Percentiles rank a stretch among this genome's conserved stretches.
These are phyloP conservation scores for Thymelicus acteon DNA, from an alignment of 2,888 invertebrate species.

Conservation along the genomic window DNA sequence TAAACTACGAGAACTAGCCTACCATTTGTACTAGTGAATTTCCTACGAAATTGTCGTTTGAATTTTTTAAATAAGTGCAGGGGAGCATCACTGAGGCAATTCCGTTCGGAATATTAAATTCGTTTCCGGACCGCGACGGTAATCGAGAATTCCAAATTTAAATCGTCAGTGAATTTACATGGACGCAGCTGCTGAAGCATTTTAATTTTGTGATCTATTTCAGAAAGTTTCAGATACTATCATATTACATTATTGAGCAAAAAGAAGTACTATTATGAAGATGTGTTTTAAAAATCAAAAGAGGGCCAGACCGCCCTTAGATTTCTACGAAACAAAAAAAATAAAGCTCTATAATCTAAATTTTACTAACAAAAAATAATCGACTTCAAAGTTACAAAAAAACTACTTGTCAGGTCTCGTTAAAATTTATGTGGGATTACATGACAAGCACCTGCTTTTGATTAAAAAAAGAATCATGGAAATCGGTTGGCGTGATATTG, in stretches of 20 bases:
- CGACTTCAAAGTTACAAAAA: too few relatives aligned
- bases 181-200: slow-evolving; percentile 58
- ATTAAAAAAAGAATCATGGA: too few relatives aligned
- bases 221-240: background rate
- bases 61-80: slow-evolving; percentile 37
- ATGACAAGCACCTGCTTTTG: too few relatives aligned
- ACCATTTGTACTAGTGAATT: slow-evolving; percentile 6
- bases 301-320: too few relatives aligned
- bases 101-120: slow-evolving; percentile 35
- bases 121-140: slow-evolving; percentile 33
- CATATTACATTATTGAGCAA: background rate
- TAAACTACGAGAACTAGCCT: background rate
- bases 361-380: too few relatives aligned
- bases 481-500: too few relatives aligned
- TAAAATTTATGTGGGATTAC: too few relatives aligned
- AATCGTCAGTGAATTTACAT: slow-evolving; percentile 64
- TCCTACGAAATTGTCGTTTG: slow-evolving; percentile 26
- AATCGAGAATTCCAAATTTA: slow-evolving; percentile 57
- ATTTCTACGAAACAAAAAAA: too few relatives aligned
- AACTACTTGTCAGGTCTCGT: too few relatives aligned
- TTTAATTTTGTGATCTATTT: slow-evolving; percentile 49
- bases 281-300: background rate
- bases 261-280: background rate
- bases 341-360: too few relatives aligned
- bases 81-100: slow-evolving; percentile 30